phyloP scores from a whole-genome alignment of 2,888 invertebrate species.

The Liodrosophila aerea region DNA sequence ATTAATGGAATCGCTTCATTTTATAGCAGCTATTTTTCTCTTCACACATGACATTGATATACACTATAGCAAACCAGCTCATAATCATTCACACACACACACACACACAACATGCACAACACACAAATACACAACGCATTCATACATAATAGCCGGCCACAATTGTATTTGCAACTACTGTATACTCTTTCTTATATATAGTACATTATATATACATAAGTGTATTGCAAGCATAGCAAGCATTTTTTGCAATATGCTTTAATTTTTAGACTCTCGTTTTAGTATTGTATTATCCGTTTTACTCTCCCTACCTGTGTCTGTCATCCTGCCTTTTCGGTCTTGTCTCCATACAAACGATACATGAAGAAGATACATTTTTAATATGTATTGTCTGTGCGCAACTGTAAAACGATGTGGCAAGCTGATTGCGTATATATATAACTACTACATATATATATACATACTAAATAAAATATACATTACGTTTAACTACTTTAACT shows the following conservation, averaged over 20 bases:
- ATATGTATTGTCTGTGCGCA: conserved; percentile 8
- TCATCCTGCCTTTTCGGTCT: too few species aligned
- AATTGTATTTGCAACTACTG: conserved; percentile 38
- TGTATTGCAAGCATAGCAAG: neutral
- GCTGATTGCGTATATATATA: conserved; percentile 30
- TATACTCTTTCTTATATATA: conserved; percentile 23
- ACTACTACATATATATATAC: conserved; percentile 24
- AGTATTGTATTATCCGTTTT: conserved; percentile 3
- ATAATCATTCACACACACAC: conserved; percentile 5
- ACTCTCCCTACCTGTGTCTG: too few species aligned
- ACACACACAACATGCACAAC: conserved; percentile 4
- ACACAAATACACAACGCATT: too few species aligned
- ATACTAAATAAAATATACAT: conserved; percentile 15
- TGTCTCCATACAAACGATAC: too few species aligned
- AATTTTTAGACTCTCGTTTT: too few species aligned
- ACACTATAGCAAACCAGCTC: conserved; percentile 1
- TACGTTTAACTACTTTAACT: neutral
- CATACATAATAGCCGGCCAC: too few species aligned
- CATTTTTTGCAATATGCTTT: too few species aligned
- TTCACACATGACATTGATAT: conserved; percentile 6
- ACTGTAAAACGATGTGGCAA: conserved; percentile 22
- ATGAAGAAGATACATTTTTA: conserved; percentile 1
- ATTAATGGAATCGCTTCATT: too few species aligned
- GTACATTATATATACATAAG: conserved; percentile 17
- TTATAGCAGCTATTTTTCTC: conserved; percentile 10